Evolutionary conservation across 2,888 invertebrate species (phyloP).

Genomic region (Acanthoscelides obtectus): DNA sequence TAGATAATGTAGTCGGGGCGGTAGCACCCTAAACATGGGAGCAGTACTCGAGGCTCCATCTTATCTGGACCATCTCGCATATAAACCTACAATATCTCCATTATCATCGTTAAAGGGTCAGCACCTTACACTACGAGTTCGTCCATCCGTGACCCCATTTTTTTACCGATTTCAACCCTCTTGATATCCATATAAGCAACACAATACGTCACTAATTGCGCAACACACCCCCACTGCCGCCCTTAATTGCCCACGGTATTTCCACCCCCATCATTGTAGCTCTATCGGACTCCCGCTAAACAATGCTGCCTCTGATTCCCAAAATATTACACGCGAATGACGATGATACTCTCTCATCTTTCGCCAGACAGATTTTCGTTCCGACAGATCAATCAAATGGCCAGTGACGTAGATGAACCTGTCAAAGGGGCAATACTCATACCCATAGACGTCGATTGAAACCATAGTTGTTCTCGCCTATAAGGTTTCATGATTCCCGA

Average conservation of each 20-base stretch:
- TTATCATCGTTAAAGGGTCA: not conserved
- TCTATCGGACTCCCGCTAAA: not conserved
- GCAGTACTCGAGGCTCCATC: too few species aligned
- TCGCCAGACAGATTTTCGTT: not conserved
- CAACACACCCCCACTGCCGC: not conserved
- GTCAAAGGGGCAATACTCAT: too few species aligned
- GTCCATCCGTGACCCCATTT: not conserved
- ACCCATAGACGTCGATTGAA: too few species aligned
- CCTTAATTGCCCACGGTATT: not conserved
- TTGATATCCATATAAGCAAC: not conserved
- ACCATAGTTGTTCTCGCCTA: too few species aligned
- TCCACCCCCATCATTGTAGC: not conserved
- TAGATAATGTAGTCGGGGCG: too few species aligned
- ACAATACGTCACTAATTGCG: not conserved
- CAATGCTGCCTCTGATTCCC: not conserved
- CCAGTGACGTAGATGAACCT: not conserved
- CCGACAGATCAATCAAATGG: not conserved
- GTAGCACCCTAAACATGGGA: too few species aligned
- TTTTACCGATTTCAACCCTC: not conserved
- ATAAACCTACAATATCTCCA: too few species aligned
- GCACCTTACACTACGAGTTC: not conserved
- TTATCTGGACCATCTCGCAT: too few species aligned
- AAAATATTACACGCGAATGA: not conserved
- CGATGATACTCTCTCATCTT: not conserved
- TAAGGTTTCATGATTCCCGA: too few species aligned